Base-by-base conservation (phyloP, 2,888 invertebrate genomes). In the Malthinus seriepunctatus region DNA sequence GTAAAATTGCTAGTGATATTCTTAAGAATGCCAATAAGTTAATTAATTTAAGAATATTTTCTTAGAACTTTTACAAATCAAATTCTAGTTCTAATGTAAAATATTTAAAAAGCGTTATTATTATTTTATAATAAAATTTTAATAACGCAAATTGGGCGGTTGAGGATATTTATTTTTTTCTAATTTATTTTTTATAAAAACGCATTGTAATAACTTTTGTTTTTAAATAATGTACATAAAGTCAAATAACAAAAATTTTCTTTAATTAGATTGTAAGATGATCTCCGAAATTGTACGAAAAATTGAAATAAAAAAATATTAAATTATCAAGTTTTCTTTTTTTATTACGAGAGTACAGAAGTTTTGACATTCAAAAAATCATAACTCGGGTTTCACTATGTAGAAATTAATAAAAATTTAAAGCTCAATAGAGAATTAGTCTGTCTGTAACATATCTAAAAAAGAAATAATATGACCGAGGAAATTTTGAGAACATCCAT, bases 1-100 rank as follows among this genome's bases (percentile, higher is more conserved):
- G 49, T 44, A 54, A 60, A 63, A 64, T 62, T 35, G 45, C 44
- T 37, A 57, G 56, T 14, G 35, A 42, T 39, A 47, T 37, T 48
- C 15, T 57, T 63, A 42, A 50, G 48, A 37, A 12, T 37, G 35
- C 39, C 15, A n/a, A 50, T 50, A 14, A 23, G 15, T 50, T 50
- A 50, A 37, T 23, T 23, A 35, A n/a, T 37, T 15, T 32, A 23
- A 55, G 23, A 9, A 3, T 46, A 60, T 52, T 60, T 60, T 52
- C 51, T 48, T 15, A 38, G 48, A 56, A 60, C 48, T 58, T 38
- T n/a, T 15, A 1, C 3, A 46, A 15, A 3, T 3, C 23, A 23
- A 23, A 23, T 23, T 34, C 11, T 46, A 56, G 52, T 61, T 50
- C 51, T 15, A 12, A 23, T 34, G 49, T 11, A 58, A 57, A 51